These are phyloP conservation scores for Cliona cf. orientalis DNA, from an alignment of 37 sponge, comb jelly and placozoan species.

Conservation along the genomic window DNA sequence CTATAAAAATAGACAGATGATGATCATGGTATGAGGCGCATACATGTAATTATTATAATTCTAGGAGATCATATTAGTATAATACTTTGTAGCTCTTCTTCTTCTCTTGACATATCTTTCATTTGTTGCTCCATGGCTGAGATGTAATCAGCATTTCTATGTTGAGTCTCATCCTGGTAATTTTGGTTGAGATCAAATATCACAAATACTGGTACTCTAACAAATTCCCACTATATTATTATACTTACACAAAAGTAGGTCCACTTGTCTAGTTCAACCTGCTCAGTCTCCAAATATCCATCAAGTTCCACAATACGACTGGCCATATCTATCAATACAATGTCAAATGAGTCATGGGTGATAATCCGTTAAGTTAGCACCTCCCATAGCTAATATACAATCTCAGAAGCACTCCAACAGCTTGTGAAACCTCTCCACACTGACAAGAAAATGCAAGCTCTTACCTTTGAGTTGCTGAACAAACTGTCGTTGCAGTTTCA, in stretches of 20 bases:
- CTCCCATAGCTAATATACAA: too few relatives aligned
- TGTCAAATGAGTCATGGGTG: too few relatives aligned
- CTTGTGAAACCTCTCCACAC: too few relatives aligned
- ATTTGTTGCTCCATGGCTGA: constrained; percentile 47
- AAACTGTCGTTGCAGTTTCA: constrained; percentile 2
- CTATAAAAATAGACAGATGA: not conserved
- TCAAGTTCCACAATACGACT: not conserved
- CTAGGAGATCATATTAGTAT: not conserved
- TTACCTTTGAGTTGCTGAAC: constrained; percentile 52
- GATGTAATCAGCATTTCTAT: constrained; percentile 16
- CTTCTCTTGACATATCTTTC: constrained; percentile 25
- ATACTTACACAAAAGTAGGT: constrained; percentile 4
- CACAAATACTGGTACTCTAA: not conserved
- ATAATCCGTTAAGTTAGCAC: too few relatives aligned
- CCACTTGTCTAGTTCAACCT: constrained; percentile 11
- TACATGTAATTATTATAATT: not conserved
- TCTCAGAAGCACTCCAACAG: too few relatives aligned
- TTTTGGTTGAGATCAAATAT: not conserved
- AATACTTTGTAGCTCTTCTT: constrained; percentile 33
- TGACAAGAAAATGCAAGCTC: not conserved
- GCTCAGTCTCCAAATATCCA: not conserved
- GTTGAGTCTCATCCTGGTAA: constrained; percentile 36
- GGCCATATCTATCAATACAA: too few relatives aligned
- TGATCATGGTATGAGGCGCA: not conserved
- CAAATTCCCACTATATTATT: not conserved